Conservation (phyloP, 2,888 invertebrate genomes). For the Saturnia japonica region DNA sequence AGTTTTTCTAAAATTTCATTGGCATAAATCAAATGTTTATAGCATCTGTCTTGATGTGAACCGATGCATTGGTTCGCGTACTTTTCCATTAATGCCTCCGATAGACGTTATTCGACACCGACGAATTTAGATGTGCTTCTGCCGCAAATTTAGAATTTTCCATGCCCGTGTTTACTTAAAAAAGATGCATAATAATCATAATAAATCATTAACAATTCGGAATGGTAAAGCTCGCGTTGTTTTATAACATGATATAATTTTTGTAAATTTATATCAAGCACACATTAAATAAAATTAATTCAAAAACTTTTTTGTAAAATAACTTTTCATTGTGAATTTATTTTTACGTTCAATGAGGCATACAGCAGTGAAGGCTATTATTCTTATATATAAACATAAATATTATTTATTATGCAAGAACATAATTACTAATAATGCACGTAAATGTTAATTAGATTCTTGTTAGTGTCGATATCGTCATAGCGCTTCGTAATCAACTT, state of each 20-base stretch:
- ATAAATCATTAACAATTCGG: not conserved
- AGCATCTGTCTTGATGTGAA: slow-evolving; percentile 39
- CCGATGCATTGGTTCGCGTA: slow-evolving; percentile 50
- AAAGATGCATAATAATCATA: slow-evolving; percentile 28
- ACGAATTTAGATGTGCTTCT: slow-evolving; percentile 43
- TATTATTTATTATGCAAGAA: not conserved
- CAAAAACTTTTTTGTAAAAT: not conserved
- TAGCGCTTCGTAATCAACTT: not conserved
- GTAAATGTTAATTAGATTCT: slow-evolving; percentile 9
- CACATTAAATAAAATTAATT: not conserved
- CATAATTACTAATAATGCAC: not conserved
- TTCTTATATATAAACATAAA: not conserved
- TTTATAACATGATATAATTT: not conserved
- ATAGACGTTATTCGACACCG: slow-evolving; percentile 41
- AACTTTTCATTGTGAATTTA: not conserved
- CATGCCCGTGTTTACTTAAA: slow-evolving; percentile 27
- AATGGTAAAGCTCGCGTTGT: not conserved
- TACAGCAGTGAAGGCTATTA: not conserved
- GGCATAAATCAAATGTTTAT: slow-evolving; percentile 47
- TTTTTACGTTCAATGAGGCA: too few species aligned
- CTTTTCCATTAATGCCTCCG: slow-evolving; percentile 63
- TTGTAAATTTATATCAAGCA: not conserved
- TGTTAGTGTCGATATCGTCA: slow-evolving; percentile 6
- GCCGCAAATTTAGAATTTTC: slow-evolving; percentile 33
- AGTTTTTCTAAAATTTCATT: slow-evolving; percentile 3